Evolutionary conservation across 1,140 invertebrate genomes (phyloP).

Genomic region (Philotrypesis tridentata): DNA sequence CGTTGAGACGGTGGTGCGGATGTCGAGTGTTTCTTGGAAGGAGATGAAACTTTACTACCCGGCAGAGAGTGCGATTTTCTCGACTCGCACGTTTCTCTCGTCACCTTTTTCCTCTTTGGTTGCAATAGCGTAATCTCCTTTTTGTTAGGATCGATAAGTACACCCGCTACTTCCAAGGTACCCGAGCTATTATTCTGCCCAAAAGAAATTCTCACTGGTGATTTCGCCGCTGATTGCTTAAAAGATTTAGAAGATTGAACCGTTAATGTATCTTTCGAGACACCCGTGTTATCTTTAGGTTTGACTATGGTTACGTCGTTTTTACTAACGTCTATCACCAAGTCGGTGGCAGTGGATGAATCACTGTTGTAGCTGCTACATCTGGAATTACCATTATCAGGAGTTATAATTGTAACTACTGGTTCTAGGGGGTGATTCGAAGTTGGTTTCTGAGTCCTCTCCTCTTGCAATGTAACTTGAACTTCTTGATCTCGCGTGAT

Average conservation of each 20-base stretch:
- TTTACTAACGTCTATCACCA: slow-evolving; percentile 62
- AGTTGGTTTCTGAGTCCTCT: not conserved
- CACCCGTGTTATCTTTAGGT: slow-evolving; percentile 53
- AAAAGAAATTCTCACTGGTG: slow-evolving; percentile 42
- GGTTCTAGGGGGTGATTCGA: slow-evolving; percentile 59
- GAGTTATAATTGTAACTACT: slow-evolving; percentile 60
- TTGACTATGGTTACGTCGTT: slow-evolving; percentile 58
- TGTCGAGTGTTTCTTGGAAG: slow-evolving; percentile 51
- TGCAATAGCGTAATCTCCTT: slow-evolving; percentile 38
- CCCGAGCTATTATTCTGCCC: slow-evolving; percentile 3
- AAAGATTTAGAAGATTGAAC: not conserved
- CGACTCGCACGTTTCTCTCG: slow-evolving; percentile 32
- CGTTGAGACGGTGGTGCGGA: slow-evolving; percentile 48
- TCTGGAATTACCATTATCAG: slow-evolving; percentile 57
- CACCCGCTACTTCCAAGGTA: slow-evolving; percentile 13
- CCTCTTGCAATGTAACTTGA: slow-evolving; percentile 35
- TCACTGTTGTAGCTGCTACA: slow-evolving; percentile 29
- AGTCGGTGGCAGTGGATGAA: slow-evolving; percentile 56
- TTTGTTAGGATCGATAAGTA: slow-evolving; percentile 28
- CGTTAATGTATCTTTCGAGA: slow-evolving; percentile 23
- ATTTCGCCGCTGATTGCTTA: not conserved
- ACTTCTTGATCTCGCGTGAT: slow-evolving; percentile 35
- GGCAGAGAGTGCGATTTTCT: slow-evolving; percentile 54
- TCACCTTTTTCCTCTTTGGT: slow-evolving; percentile 32
- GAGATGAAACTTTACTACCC: slow-evolving; percentile 42